phyloP scores from a whole-genome alignment of 2,888 invertebrate species.

The Eristalis intricaria region DNA sequence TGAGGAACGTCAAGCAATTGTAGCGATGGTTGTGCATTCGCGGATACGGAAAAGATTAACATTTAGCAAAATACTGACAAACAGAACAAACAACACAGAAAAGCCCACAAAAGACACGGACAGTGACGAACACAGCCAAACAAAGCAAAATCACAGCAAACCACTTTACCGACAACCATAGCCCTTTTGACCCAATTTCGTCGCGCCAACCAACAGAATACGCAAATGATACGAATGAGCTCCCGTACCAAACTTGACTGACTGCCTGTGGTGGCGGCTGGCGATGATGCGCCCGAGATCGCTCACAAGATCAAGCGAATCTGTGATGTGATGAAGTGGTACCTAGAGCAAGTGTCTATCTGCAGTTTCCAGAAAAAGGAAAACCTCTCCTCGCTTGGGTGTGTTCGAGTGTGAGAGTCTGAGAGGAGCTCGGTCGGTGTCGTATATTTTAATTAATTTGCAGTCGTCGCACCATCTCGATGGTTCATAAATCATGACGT shows the following conservation, averaged over 20 bases:
- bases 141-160: background rate
- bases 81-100: slow-evolving; percentile 4
- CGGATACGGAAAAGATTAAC: slow-evolving; percentile 34
- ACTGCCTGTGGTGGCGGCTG: background rate
- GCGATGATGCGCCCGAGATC: slow-evolving; percentile 4
- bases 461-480: slow-evolving; percentile 15
- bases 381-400: slow-evolving; percentile 16
- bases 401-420: slow-evolving; percentile 6
- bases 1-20: slow-evolving; percentile 57
- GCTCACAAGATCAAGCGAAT: slow-evolving; percentile 12
- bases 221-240: background rate
- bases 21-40: slow-evolving; percentile 36
- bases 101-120: background rate
- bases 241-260: background rate
- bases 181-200: background rate
- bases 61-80: slow-evolving; percentile 1
- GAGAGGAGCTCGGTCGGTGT: slow-evolving; percentile 21
- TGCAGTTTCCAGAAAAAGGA: slow-evolving; percentile 53
- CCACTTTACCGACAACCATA: slow-evolving; percentile 52
- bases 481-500: slow-evolving; percentile 57
- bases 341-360: slow-evolving; percentile 46
- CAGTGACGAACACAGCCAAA: background rate
- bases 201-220: background rate
- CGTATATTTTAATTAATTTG: slow-evolving; percentile 62
- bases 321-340: slow-evolving; percentile 18